Conservation (phyloP, 2,888 invertebrate species). For the Cerastoderma edule region DNA sequence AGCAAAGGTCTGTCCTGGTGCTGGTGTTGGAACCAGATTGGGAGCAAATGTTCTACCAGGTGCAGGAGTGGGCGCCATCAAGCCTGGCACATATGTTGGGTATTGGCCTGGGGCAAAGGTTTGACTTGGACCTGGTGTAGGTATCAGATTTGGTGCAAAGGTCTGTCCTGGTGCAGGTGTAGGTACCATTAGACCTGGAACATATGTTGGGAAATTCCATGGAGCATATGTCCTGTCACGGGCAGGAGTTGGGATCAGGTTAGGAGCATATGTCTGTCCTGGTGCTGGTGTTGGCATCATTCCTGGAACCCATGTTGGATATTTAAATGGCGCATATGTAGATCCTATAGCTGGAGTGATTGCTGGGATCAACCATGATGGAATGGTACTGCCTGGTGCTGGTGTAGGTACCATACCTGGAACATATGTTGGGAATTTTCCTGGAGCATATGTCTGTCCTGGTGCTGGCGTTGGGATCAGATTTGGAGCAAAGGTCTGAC, state of each 20-base stretch:
- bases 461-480: constrained; percentile 61
- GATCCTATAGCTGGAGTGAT: constrained; percentile 60
- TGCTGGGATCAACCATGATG: constrained; percentile 57
- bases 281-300: constrained; percentile 59
- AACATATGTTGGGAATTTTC: constrained; percentile 59
- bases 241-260: constrained; percentile 45
- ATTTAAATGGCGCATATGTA: constrained; percentile 59
- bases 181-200: constrained; percentile 55
- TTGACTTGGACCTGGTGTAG: constrained; percentile 60
- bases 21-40: constrained; percentile 57
- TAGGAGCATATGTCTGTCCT: constrained; percentile 47
- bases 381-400: constrained; percentile 54
- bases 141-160: constrained; percentile 46
- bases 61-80: constrained; percentile 59
- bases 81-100: constrained; percentile 58
- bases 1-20: constrained; percentile 57
- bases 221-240: constrained; percentile 43
- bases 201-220: constrained; percentile 55
- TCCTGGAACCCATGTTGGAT: constrained; percentile 62
- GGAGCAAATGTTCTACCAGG: constrained; percentile 60
- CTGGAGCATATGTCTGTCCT: constrained; percentile 62
- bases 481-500: constrained; percentile 57
- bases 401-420: constrained; percentile 64
- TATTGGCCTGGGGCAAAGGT: constrained; percentile 54
- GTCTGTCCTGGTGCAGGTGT: constrained; percentile 60